Evolutionary conservation across 2,797 vertebrate species (phyloP), one percentile per base, ranked within the genome.

Genomic region (Cyprinella venusta): DNA sequence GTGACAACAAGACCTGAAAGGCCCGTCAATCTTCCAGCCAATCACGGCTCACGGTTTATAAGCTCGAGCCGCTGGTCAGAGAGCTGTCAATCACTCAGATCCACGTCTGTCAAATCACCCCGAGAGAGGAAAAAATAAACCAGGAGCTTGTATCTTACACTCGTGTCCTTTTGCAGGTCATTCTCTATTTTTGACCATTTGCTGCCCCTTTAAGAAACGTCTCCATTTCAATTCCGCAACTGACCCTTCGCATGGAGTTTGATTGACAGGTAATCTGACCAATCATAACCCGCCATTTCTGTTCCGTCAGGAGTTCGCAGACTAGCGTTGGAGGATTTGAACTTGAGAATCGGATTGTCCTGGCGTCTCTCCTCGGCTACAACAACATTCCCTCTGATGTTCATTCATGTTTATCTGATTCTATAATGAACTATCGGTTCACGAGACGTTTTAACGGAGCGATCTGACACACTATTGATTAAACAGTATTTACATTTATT

Each of bases 61-160:
- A 86, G n/a, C 90, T 89, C 87, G 85, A 52, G 89, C 91, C 89
- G 90, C 88, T 84, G 63, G 89, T 92, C 91, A 91, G 90, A 91
- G 92, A 90, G 88, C 91, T 92, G 93, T 93, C 94, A 93, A 93
- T 93, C 93, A 90, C 92, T 93, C 93, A 92, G 45, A 54, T 90
- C 88, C 19, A 61, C 86, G 86, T 91, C 91, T 93, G 92, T 94
- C 94, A 94, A 93, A 94, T 94, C 93, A 94, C 93, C 59, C 85
- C 67, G 68, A 88, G 89, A 90, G 65, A 70, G 68, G 52, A 56
- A 9, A 26, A 61, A 15, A 61, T 2, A 61, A 6, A 13, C 18
- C 36, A 54, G 56, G 21, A 30, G 65, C 36, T 40, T 21, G 3
- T n/a, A 42, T 42, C 38, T 40, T 38, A 40, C 36, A 13, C 19